Base-by-base conservation (phyloP, 2,888 invertebrate genomes). In the Oithona nana region DNA sequence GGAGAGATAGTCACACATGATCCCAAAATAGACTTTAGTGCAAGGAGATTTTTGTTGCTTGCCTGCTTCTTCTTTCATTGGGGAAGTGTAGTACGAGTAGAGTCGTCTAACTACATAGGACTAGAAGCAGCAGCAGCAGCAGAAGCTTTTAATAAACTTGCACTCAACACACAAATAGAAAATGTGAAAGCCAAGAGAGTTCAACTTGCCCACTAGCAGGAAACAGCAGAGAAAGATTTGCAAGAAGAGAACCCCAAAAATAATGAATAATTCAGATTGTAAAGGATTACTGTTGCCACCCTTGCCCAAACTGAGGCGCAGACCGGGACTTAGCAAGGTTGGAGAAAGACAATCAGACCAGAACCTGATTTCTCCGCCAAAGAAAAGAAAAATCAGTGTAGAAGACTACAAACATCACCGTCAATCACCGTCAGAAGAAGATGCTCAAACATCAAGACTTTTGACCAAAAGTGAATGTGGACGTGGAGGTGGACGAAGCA, bases 391-490 rank as follows among this genome's bases (percentile, higher is more conserved):
- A 39, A 39, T 39, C 16, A 39, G 39, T 39, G 8, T 39, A 16
- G 8, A 6, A 39, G 39, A 39, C 6, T 11, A 11, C 6, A 39
- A 11, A 11, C n/a, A n/a, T n/a, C n/a, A n/a, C n/a, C n/a, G n/a
- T n/a, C n/a, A n/a, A n/a, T n/a, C n/a, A n/a, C n/a, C n/a, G n/a
- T n/a, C n/a, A n/a, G 24, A 20, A 16, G 54, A 54, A 26, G 54
- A 54, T 20, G 24, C 26, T 24, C 20, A 20, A 6, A 54, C 54
- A 20, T 24, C 24, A 16, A 20, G 54, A 54, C 54, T 54, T 3
- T 24, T 54, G 24, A 54, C 26, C 24, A 54, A 54, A 54, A 54
- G 26, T 54, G 54, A 54, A 11, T 54, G 54, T 26, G 24, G 54
- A 3, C 13, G 50, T 8, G n/a, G 54, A 3, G 54, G 54, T 24